phyloP scores from a whole-genome alignment of 2,113 vertebrate genomes.

The Hippocampus barbouri region DNA sequence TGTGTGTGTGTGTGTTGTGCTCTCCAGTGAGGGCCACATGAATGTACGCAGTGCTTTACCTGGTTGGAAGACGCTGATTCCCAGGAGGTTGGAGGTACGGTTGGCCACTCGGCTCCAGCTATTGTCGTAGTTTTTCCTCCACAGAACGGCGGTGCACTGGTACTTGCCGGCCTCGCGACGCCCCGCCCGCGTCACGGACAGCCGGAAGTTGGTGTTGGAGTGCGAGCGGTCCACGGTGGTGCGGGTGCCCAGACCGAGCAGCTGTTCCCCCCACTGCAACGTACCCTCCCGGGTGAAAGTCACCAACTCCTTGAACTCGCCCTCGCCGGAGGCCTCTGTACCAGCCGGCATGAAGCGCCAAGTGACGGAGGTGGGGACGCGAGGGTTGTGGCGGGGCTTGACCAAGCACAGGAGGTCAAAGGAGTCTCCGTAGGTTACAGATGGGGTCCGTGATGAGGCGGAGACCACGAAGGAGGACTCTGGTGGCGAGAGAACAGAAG shows the following conservation, averaged over 20 bases:
- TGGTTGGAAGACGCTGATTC: constrained; percentile 88
- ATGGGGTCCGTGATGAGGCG: constrained; percentile 90
- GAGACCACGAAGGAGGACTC: constrained; percentile 90
- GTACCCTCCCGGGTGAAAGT: constrained; percentile 90
- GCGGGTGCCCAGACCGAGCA: constrained; percentile 79
- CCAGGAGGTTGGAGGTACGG: constrained; percentile 90
- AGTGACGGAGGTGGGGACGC: constrained; percentile 85
- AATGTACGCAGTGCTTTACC: constrained; percentile 66
- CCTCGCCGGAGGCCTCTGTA: constrained; percentile 56
- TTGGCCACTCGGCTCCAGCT: constrained; percentile 86
- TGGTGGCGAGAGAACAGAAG: constrained; percentile 48
- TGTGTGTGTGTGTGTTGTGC: not conserved
- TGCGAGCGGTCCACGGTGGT: constrained; percentile 87
- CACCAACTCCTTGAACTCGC: constrained; percentile 85
- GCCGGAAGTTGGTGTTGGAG: constrained; percentile 88
- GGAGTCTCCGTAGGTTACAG: constrained; percentile 86
- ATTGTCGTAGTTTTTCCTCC: constrained; percentile 86
- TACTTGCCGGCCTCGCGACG: constrained; percentile 90
- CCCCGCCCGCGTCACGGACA: constrained; percentile 88
- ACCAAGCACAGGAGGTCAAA: constrained; percentile 96
- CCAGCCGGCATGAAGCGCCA: constrained; percentile 89
- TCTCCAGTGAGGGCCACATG: not conserved
- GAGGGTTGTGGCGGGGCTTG: constrained; percentile 86
- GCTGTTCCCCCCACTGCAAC: constrained; percentile 88
- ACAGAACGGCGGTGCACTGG: constrained; percentile 88